These are phyloP conservation scores for Eupithecia exiguata DNA, from an alignment of 2,888 invertebrate genomes.

Conservation along the genomic window DNA sequence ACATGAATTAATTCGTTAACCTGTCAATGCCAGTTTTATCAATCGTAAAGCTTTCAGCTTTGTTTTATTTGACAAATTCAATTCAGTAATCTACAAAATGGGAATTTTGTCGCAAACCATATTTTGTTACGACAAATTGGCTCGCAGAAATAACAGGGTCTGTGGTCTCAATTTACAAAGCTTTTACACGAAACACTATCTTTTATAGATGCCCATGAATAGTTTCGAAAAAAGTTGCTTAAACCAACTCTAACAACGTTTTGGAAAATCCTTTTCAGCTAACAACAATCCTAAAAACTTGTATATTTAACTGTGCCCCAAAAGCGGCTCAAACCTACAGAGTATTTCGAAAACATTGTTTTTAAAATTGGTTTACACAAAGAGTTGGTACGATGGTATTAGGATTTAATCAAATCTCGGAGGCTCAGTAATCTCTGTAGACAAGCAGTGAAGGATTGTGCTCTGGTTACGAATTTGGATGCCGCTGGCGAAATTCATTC, in stretches of 20 bases:
- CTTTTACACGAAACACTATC: conserved; percentile 7
- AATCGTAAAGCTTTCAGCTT: conserved; percentile 7
- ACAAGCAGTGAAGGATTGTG: not conserved
- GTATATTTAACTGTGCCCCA: not conserved
- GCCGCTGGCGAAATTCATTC: not conserved
- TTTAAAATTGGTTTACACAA: not conserved
- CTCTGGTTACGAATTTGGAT: not conserved
- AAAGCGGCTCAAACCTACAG: not conserved
- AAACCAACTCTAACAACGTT: not conserved
- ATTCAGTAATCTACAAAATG: conserved; percentile 3
- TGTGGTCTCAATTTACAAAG: conserved; percentile 8
- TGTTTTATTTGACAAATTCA: not conserved
- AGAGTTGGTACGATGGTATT: not conserved
- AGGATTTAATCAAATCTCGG: conserved; percentile 6
- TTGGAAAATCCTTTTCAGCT: not conserved
- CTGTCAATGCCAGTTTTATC: not conserved
- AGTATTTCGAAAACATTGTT: not conserved
- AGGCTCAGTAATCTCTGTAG: conserved; percentile 3
- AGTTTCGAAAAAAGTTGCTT: not conserved
- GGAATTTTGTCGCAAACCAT: not conserved
- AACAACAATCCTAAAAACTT: not conserved
- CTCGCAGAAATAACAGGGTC: conserved; percentile 5
- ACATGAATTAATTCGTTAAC: not conserved
- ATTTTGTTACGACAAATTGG: conserved; percentile 5
- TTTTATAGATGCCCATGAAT: not conserved